Evolutionary conservation across 2,888 invertebrate species (phyloP), one percentile per base, ranked within the genome.

Genomic region (Sarcophaga variegata): DNA sequence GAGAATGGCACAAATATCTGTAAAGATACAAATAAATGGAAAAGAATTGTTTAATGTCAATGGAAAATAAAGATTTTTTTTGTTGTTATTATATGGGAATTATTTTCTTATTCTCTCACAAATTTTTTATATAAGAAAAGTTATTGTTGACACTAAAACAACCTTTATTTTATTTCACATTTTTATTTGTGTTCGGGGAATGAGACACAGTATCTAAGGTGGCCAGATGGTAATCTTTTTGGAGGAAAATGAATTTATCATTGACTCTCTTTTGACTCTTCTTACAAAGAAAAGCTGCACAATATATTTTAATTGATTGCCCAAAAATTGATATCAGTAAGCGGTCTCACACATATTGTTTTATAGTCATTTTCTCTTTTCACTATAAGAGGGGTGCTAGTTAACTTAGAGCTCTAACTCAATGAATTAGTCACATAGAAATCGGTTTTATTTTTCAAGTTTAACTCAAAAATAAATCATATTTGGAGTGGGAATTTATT

Each of bases 21-120:
- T 8, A 87, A 87, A 81, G 81, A 87, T 12, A 87, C 27, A 87
- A 87, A 81, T 5, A 80, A 60, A 75, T 63, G 49, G 69, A 81
- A 47, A 67, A 25, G 62, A 14, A 14, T 14, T 5, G 1, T 54
- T 59, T 27, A 74, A 72, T 25, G 64, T 83, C 72, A 77, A 62
- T 81, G 80, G 62, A 75, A 71, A 77, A 64, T 37, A 78, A 75
- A 79, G 81, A 78, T 79, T n/a, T 62, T 20, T 20, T 62, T 59
- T 17, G 6, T 3, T 17, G 59, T 59, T 17, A 17, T 71, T 85
- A 78, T 59, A 60, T 72, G 49, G 37, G 47, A 63, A 67, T 83
- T 76, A 77, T 47, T 22, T 71, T 81, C 47, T 76, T 72, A 62
- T 77, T 72, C 54, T 66, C 69, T 54, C 47, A 47, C 25, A 12